These are phyloP conservation scores for Pongo pygmaeus DNA, from an alignment of 2,113 vertebrate species.

Conservation along the genomic window DNA sequence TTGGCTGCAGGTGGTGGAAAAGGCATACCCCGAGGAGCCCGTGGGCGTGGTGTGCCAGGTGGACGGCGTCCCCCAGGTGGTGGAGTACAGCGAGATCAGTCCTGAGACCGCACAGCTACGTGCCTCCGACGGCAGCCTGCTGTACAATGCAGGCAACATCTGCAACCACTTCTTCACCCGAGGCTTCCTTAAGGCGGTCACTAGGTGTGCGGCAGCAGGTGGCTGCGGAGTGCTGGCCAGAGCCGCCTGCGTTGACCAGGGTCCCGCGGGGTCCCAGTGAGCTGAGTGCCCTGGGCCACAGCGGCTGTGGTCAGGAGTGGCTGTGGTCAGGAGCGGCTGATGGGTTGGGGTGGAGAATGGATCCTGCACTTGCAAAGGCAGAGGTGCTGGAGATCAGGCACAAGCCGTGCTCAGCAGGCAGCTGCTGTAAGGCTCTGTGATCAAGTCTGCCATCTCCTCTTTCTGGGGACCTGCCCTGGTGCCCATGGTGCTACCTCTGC, in stretches of 20 bases:
- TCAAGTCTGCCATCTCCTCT: background rate
- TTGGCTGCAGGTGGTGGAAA: conserved; percentile 92
- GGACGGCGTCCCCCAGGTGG: conserved; percentile 90
- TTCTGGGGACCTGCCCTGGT: fast-evolving
- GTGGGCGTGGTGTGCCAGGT: conserved; percentile 95
- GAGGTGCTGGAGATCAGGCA: background rate
- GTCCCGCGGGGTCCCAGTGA: too few species aligned
- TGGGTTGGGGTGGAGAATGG: background rate
- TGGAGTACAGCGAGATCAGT: conserved; percentile 96
- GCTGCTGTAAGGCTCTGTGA: background rate
- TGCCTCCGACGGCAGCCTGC: conserved; percentile 82
- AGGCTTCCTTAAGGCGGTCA: conserved; percentile 88
- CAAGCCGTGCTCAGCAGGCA: background rate
- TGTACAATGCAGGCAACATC: conserved; percentile 92
- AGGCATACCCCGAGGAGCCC: conserved; percentile 89
- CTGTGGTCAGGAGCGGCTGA: fast-evolving
- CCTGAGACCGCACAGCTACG: conserved; percentile 82
- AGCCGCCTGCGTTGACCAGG: fast-evolving
- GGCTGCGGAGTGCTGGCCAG: background rate
- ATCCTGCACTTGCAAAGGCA: fast-evolving
- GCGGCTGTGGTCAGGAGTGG: fast-evolving
- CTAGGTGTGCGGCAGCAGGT: conserved; percentile 83
- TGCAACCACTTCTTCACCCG: conserved; percentile 97
- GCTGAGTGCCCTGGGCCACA: background rate
- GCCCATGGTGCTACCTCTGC: background rate